phyloP scores from a whole-genome alignment of 2,113 vertebrate species.

The Pyrgilauda ruficollis region DNA sequence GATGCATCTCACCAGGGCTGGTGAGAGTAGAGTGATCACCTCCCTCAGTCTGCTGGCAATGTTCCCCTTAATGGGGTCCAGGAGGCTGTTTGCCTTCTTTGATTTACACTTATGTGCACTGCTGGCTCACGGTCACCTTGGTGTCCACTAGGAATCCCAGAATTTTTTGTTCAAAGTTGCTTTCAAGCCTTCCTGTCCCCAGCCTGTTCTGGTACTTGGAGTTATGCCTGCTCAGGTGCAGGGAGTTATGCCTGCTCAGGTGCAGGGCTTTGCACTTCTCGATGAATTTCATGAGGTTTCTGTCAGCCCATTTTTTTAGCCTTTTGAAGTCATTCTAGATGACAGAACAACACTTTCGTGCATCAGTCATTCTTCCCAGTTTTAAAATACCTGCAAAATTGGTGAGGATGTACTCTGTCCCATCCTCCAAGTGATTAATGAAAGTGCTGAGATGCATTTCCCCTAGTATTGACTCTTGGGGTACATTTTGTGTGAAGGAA shows the following conservation, averaged over 20 bases:
- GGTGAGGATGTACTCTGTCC: background rate
- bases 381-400: background rate
- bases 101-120: rapidly evolving
- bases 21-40: rapidly evolving
- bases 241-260: background rate
- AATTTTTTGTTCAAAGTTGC: background rate
- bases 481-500: background rate
- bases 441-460: background rate
- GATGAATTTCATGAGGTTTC: background rate
- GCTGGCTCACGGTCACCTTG: background rate
- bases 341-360: background rate
- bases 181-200: background rate
- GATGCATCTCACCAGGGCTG: background rate
- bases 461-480: background rate
- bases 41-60: background rate
- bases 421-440: background rate
- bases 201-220: background rate
- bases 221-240: background rate
- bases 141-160: background rate
- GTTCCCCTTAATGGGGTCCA: background rate
- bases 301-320: background rate
- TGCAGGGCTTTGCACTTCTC: background rate
- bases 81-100: background rate
- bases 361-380: background rate
- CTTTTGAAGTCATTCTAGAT: background rate